phyloP scores from a whole-genome alignment of 2,113 vertebrate species.

The Corythaeola cristata region DNA sequence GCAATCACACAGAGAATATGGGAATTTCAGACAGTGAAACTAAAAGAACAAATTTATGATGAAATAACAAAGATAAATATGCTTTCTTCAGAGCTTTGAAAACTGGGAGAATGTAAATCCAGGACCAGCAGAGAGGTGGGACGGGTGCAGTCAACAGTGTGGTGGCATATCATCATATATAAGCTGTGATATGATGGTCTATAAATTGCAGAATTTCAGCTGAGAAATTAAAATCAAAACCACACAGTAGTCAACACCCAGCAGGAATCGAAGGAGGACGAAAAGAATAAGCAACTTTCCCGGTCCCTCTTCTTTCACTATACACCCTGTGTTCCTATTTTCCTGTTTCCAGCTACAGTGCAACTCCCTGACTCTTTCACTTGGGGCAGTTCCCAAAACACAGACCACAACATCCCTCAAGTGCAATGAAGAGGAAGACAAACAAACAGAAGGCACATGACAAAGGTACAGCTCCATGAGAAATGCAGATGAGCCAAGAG shows the following conservation, averaged over 20 bases:
- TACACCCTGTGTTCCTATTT: neutral
- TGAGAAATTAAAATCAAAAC: neutral
- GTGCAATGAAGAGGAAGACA: neutral
- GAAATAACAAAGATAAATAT: neutral
- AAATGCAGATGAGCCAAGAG: neutral
- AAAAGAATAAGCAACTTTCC: neutral
- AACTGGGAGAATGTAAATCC: neutral
- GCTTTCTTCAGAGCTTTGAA: neutral
- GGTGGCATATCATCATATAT: neutral
- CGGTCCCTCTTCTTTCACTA: rapidly evolving
- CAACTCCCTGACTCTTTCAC: neutral
- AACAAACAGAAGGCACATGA: neutral
- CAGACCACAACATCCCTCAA: neutral
- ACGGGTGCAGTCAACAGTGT: neutral
- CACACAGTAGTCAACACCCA: neutral
- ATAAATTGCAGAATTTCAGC: neutral
- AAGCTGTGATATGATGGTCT: neutral
- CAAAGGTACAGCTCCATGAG: neutral
- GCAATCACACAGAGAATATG: neutral
- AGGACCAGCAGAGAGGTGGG: neutral
- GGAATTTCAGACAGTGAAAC: neutral
- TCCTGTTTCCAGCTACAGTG: neutral
- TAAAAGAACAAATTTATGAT: neutral
- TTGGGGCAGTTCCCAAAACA: neutral
- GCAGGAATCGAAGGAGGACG: neutral